Conservation (phyloP, 2,888 invertebrate species). For the Troides helena region DNA sequence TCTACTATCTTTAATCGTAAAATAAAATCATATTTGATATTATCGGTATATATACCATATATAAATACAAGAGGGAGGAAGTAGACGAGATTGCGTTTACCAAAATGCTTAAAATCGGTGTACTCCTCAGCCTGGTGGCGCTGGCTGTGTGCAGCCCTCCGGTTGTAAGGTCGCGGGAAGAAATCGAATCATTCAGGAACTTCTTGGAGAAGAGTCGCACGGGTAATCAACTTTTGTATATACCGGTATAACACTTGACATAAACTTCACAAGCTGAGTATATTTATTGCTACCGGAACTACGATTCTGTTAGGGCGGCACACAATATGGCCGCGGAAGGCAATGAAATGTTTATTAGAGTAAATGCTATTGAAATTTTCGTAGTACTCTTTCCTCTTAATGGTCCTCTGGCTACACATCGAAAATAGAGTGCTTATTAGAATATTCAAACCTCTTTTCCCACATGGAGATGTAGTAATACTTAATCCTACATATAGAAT, state of each 20-base stretch:
- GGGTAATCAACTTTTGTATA: conserved; percentile 26
- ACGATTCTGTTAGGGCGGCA: too few species aligned
- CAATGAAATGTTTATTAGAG: too few species aligned
- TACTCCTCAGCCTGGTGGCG: conserved; percentile 44
- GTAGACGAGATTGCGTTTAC: neutral
- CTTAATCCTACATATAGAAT: neutral
- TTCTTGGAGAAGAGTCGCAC: conserved; percentile 50
- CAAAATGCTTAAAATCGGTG: conserved; percentile 48
- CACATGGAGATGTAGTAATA: neutral
- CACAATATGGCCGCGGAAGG: too few species aligned
- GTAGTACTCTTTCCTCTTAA: too few species aligned
- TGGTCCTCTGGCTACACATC: too few species aligned
- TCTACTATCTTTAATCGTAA: conserved; percentile 9
- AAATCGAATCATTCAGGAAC: conserved; percentile 57
- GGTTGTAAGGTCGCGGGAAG: conserved; percentile 48
- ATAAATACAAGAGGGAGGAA: conserved; percentile 15
- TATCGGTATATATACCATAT: neutral
- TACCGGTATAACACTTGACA: too few species aligned
- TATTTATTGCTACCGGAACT: too few species aligned
- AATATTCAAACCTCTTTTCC: neutral
- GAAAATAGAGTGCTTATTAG: too few species aligned
- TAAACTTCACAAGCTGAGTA: too few species aligned
- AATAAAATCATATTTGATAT: conserved; percentile 15
- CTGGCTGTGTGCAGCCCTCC: conserved; percentile 50
- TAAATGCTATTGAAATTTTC: too few species aligned